Percentiles rank a stretch among this genome's conserved stretches.
Conservation (phyloP, 2,888 invertebrate genomes). For the Malacosoma neustria region DNA sequence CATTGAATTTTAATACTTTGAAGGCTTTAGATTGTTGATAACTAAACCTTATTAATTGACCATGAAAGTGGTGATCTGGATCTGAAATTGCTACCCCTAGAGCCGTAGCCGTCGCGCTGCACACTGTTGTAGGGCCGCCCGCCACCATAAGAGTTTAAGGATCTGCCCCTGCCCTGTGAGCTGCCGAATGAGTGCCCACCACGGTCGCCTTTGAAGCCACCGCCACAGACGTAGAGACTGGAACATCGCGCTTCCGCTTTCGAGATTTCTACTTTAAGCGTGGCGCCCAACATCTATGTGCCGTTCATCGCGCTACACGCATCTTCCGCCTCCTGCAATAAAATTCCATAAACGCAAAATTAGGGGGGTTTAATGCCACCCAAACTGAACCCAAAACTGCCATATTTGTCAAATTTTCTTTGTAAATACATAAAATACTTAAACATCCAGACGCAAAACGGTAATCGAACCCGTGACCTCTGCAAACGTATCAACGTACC, state of each 20-base stretch:
- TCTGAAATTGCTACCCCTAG: constrained; percentile 68
- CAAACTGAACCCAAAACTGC: constrained; percentile 93
- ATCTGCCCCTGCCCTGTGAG: constrained; percentile 69
- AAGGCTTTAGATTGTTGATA: constrained; percentile 74
- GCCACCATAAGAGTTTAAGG: constrained; percentile 73
- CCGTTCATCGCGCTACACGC: constrained; percentile 93
- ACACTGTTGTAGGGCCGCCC: constrained; percentile 53
- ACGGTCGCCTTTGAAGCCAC: constrained; percentile 73
- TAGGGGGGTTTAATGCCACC: constrained; percentile 95
- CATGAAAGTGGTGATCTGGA: constrained; percentile 66
- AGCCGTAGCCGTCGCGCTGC: constrained; percentile 58
- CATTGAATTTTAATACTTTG: constrained; percentile 69
- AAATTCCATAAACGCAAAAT: constrained; percentile 96
- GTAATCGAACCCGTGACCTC: too few species aligned
- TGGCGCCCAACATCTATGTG: constrained; percentile 89
- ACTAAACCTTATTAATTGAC: constrained; percentile 65
- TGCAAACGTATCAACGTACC: too few species aligned
- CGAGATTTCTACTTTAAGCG: constrained; percentile 91
- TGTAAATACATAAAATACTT: too few species aligned
- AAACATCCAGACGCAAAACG: too few species aligned
- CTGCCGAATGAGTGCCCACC: constrained; percentile 65
- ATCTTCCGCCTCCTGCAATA: constrained; percentile 91
- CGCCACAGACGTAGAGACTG: constrained; percentile 78
- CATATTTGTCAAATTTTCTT: constrained; percentile 92
- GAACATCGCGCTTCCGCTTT: constrained; percentile 85